Evolutionary conservation across 2,797 vertebrate genomes (phyloP), one percentile per base, ranked within the genome.

Genomic region (Tinamus major): DNA sequence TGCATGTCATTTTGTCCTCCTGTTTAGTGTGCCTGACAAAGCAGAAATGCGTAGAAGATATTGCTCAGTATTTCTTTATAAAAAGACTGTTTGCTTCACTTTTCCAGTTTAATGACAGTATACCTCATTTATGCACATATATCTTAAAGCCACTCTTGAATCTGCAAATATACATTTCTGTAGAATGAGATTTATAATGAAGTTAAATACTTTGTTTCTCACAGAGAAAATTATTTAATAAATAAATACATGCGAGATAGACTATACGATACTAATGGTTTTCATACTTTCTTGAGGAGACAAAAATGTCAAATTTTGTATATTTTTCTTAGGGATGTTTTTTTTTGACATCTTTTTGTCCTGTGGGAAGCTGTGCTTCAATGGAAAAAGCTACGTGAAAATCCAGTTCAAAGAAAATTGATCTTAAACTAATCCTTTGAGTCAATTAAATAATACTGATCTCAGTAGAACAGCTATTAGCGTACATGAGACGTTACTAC

Each of bases 391-490:
- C 48, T 77, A 55, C 37, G 42, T 81, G 86, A 85, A 94, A 91
- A 84, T 77, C 79, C 24, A 77, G 75, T 62, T 82, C 18, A 71
- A 94, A 74, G 85, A 93, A 96, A 95, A 90, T 74, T 90, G 87
- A 93, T 94, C 91, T 91, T 77, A 90, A 82, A 90, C 53, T 92
- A 95, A 95, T 96, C 91, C 91, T 96, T 95, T 92, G 76, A 93
- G 86, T 89, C 85, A 90, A 91, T 96, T 95, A 95, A 96, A 92
- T 93, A 92, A 95, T 94, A 93, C 79, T 55, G 75, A 95, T 94
- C 88, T 96, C 94, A 77, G 87, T 93, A 95, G 87, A 96, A 95
- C 85, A 84, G 91, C 70, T 93, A 96, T 96, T 95, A 95, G 80
- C 44, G 49, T 96, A 91, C 79, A 78, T 90, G 79, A 85, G 92